Base-by-base conservation (phyloP, 2,888 invertebrate species). In the Drosophila barbarae region DNA sequence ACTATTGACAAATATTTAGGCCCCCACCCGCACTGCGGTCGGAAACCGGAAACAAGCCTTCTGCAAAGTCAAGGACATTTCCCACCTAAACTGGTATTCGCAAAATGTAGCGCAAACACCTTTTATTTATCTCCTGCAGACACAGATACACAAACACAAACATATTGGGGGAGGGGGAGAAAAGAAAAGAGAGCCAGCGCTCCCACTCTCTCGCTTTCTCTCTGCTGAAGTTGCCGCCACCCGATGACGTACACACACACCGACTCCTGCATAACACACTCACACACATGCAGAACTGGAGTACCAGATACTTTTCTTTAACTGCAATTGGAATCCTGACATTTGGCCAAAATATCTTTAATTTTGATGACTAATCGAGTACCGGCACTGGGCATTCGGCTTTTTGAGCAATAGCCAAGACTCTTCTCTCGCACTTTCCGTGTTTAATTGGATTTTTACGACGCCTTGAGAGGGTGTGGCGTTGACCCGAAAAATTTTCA, bases 401-500 rank as follows among this genome's bases (percentile, higher is more conserved):
- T n/a, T 35, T 52, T 26, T 51, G 23, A 30, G 23, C 9, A 13
- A 18, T 38, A 56, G 35, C 50, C 52, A 56, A 46, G 26, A 50
- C 44, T 50, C 26, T 47, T 49, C 67, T 54, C 54, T n/a, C 55
- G 63, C 69, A 44, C 38, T 56, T 69, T n/a, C 7, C 57, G 41
- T 35, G 41, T 71, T 56, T 82, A 76, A 72, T 76, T 76, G 60
- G 67, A 74, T 77, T 77, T 73, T 59, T 12, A 26, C 15, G 35
- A 52, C 51, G 67, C 52, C 52, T 71, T 59, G 64, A 59, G 71
- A 83, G 88, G 87, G 87, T 88, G 88, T 88, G 87, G 87, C 87
- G 85, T 68, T 63, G 87, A 87, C 85, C 88, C 86, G 83, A 80
- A 86, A 71, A 84, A 85, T 72, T 73, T 74, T 71, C 83, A 85